Evolutionary conservation across 1,140 invertebrate species (phyloP).

Genomic region (Pinna nobilis): DNA sequence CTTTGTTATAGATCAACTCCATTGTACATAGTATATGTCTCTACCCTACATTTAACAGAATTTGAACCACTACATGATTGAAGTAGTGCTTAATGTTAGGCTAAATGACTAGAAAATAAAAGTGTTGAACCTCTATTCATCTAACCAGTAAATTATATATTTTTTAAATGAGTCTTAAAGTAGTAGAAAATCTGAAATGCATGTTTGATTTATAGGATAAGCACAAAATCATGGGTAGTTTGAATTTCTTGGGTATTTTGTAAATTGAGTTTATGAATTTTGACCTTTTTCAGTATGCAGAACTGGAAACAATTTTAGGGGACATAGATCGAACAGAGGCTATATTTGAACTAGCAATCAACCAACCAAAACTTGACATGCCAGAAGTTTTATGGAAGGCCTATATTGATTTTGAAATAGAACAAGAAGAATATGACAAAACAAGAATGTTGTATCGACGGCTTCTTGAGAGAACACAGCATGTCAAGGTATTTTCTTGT

Average conservation of each 20-base stretch:
- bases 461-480: slow-evolving; percentile 94
- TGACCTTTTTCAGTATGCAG: slow-evolving; percentile 92
- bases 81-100: too few species aligned
- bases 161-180: too few species aligned
- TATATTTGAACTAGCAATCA: slow-evolving; percentile 94
- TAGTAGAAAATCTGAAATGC: too few species aligned
- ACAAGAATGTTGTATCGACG: slow-evolving; percentile 93
- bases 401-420: slow-evolving; percentile 99
- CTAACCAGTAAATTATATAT: too few species aligned
- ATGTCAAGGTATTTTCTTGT: slow-evolving; percentile 95
- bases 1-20: too few species aligned
- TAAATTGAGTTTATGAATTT: background rate
- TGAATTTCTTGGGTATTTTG: background rate
- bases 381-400: slow-evolving; percentile 99
- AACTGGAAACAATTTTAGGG: slow-evolving; percentile 96
- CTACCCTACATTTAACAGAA: too few species aligned
- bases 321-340: slow-evolving; percentile 93
- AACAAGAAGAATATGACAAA: slow-evolving; percentile 92
- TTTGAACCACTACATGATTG: too few species aligned
- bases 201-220: too few species aligned
- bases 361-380: slow-evolving; percentile 96
- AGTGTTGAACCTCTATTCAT: too few species aligned
- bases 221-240: too few species aligned
- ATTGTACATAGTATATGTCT: too few species aligned
- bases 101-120: too few species aligned